A percentile compares a stretch with the other conserved stretches of the same genome.
These are phyloP conservation scores for Pachycephus smyrnensis DNA, from an alignment of 2,888 invertebrate genomes.

Conservation along the genomic window DNA sequence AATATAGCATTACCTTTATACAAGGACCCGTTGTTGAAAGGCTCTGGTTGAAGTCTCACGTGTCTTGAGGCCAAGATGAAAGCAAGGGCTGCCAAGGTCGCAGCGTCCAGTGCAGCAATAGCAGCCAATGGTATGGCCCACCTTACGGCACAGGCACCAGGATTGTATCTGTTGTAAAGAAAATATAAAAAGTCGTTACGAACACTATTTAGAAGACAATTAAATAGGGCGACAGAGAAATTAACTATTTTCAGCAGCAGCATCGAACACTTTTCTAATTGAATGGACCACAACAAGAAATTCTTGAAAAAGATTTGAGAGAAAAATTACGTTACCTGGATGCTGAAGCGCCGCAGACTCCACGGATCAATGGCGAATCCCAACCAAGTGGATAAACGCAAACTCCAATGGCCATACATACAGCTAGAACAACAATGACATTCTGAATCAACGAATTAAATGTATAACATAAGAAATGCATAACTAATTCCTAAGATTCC, in stretches of 20 bases:
- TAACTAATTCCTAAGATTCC: background rate
- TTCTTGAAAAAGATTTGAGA: background rate
- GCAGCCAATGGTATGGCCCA: slow-evolving; percentile 96
- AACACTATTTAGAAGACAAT: background rate
- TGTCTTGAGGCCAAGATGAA: slow-evolving; percentile 94
- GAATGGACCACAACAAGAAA: background rate
- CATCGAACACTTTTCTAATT: background rate
- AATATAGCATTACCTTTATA: slow-evolving; percentile 71
- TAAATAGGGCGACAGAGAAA: slow-evolving; percentile 54
- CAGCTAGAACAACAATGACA: slow-evolving; percentile 72
- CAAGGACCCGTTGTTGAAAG: slow-evolving; percentile 74
- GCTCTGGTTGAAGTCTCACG: slow-evolving; percentile 85
- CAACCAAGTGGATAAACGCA: slow-evolving; percentile 92
- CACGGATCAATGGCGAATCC: slow-evolving; percentile 84
- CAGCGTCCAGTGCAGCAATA: slow-evolving; percentile 88
- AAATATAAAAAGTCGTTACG: background rate
- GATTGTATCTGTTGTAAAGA: slow-evolving; percentile 61
- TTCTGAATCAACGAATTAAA: slow-evolving; percentile 11
- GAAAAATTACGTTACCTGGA: slow-evolving; percentile 73
- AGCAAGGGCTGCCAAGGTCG: slow-evolving; percentile 88
- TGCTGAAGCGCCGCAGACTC: slow-evolving; percentile 87
- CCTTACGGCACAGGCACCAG: slow-evolving; percentile 88
- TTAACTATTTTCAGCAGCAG: slow-evolving; percentile 66
- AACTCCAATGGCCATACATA: slow-evolving; percentile 89
- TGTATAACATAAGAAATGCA: slow-evolving; percentile 1